These are phyloP conservation scores for Nomada ruficornis DNA, from an alignment of 2,888 invertebrate genomes.

Conservation along the genomic window DNA sequence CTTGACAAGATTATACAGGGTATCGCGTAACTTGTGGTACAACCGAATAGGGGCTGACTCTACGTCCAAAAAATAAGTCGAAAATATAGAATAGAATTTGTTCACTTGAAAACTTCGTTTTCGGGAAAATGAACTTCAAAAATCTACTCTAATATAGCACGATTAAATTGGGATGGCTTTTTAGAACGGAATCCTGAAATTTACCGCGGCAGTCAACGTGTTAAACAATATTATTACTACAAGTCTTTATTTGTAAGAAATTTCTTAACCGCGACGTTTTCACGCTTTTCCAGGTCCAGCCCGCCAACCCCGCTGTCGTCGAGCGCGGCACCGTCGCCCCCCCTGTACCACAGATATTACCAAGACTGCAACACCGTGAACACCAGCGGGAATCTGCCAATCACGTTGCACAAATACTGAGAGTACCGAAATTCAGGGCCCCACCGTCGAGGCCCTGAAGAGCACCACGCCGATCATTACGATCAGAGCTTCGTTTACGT, in stretches of 20 bases:
- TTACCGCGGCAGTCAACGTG: too few species aligned
- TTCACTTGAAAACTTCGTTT: too few species aligned
- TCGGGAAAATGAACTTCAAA: too few species aligned
- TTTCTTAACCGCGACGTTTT: not conserved
- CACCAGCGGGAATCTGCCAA: slow-evolving; percentile 83
- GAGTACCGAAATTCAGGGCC: slow-evolving; percentile 83
- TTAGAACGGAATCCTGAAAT: too few species aligned
- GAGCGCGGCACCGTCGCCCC: slow-evolving; percentile 82
- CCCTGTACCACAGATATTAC: slow-evolving; percentile 81
- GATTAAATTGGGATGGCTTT: too few species aligned
- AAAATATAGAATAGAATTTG: too few species aligned
- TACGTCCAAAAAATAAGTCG: too few species aligned
- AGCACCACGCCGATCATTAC: slow-evolving; percentile 68
- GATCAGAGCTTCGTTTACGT: slow-evolving; percentile 80
- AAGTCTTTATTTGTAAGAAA: not conserved
- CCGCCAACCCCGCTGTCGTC: slow-evolving; percentile 82
- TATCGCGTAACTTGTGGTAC: too few species aligned
- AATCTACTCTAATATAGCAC: too few species aligned
- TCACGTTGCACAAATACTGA: slow-evolving; percentile 84
- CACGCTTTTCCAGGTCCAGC: slow-evolving; percentile 77
- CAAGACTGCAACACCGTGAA: slow-evolving; percentile 83
- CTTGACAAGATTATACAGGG: too few species aligned
- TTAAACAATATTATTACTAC: too few species aligned
- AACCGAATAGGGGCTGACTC: too few species aligned
- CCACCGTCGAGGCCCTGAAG: slow-evolving; percentile 78